These are phyloP conservation scores for Cheilosia impressa DNA, from an alignment of 2,888 invertebrate genomes.

Conservation along the genomic window DNA sequence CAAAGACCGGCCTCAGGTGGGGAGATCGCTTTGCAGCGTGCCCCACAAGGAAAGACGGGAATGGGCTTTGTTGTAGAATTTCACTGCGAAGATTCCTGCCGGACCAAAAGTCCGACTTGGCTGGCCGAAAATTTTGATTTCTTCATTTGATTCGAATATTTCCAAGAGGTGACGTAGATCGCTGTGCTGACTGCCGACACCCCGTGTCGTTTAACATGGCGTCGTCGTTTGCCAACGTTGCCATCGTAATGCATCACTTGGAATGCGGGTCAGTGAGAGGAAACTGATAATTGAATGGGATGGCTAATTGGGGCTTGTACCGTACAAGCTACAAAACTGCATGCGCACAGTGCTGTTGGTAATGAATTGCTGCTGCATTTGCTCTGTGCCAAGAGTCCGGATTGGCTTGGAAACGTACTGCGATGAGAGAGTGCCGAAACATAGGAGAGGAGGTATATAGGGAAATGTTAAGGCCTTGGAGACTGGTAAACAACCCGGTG, in stretches of 20 bases:
- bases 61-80: conserved; percentile 19
- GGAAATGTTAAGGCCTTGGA: no score
- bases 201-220: conserved; percentile 9
- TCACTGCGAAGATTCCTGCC: conserved; percentile 14
- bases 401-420: not conserved
- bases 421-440: not conserved
- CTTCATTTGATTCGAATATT: conserved; percentile 32
- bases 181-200: conserved; percentile 12
- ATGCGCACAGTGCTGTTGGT: conserved; percentile 29
- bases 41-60: conserved; percentile 41
- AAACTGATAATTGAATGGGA: conserved; percentile 28
- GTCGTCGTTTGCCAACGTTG: not conserved
- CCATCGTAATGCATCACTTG: conserved; percentile 28
- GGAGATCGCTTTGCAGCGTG: conserved; percentile 32
- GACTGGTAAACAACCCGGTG: no score
- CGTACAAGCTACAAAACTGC: not conserved
- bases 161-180: conserved; percentile 27
- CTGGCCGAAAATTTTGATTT: conserved; percentile 34
- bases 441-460: not conserved
- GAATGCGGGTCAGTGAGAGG: conserved; percentile 67
- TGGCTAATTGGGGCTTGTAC: conserved; percentile 38
- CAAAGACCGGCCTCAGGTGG: conserved; percentile 38
- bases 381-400: not conserved
- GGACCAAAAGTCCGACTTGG: conserved; percentile 4
- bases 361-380: conserved; percentile 26